Conservation (phyloP, 2,888 invertebrate species). For the Tanaodytes sp. region DNA sequence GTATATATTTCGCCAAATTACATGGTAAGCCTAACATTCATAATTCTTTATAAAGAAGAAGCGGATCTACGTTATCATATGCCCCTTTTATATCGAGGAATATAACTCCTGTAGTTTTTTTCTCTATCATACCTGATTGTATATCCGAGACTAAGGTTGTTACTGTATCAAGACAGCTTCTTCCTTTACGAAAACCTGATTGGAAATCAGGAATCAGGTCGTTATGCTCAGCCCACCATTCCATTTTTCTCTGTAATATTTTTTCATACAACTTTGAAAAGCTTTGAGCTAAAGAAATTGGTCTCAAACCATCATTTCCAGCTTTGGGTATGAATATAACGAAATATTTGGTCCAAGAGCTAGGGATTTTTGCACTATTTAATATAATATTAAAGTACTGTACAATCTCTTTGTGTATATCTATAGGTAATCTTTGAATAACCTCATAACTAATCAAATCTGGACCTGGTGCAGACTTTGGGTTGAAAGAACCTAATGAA, state of each 20-base stretch:
- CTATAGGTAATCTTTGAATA: not conserved
- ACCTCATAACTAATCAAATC: not conserved
- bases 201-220: not conserved
- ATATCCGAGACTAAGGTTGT: not conserved
- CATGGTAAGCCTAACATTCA: not conserved
- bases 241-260: conserved; percentile 1
- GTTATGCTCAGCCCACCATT: conserved; percentile 13
- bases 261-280: conserved; percentile 12
- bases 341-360: conserved; percentile 3
- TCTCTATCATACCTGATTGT: not conserved
- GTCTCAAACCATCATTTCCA: not conserved
- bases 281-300: conserved; percentile 5
- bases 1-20: not conserved
- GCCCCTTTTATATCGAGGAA: conserved; percentile 10
- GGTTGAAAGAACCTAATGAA: not conserved
- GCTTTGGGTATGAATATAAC: conserved; percentile 12
- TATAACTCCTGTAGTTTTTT: not conserved
- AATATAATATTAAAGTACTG: not conserved
- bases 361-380: not conserved
- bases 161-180: not conserved
- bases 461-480: not conserved
- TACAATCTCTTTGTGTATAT: too few relatives aligned
- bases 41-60: not conserved
- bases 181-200: conserved; percentile 2
- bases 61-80: conserved; percentile 7